Percentiles rank a stretch among this genome's conserved stretches.
Conservation (phyloP, 1,140 invertebrate species). For the Camponotus floridanus region DNA sequence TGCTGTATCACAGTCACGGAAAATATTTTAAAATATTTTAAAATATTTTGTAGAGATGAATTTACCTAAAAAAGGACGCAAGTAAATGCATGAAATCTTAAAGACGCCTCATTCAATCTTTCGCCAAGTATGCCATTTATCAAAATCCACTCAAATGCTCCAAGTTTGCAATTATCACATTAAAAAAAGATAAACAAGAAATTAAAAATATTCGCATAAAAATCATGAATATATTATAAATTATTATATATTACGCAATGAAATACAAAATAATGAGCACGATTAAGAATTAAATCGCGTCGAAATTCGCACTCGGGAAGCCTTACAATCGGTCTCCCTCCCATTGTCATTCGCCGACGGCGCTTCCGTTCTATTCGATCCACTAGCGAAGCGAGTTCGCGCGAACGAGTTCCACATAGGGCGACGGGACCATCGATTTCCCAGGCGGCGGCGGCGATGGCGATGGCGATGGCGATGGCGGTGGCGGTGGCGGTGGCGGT, state of each 20-base stretch:
- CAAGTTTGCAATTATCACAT: background rate
- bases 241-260: background rate
- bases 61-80: conserved; percentile 9
- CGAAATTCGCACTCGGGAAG: background rate
- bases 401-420: conserved; percentile 55
- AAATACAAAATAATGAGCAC: conserved; percentile 25
- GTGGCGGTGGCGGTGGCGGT: conserved; percentile 35
- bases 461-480: conserved; percentile 33
- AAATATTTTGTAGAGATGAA: background rate
- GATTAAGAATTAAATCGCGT: conserved; percentile 41
- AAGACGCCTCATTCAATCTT: background rate
- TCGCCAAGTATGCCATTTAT: background rate
- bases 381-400: conserved; percentile 49
- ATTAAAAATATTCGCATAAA: background rate
- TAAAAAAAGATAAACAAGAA: background rate
- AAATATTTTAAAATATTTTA: too few species aligned
- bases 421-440: conserved; percentile 72
- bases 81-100: background rate
- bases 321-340: conserved; percentile 22
- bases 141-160: background rate
- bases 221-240: background rate
- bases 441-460: conserved; percentile 63
- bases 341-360: conserved; percentile 39
- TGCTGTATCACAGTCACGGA: background rate
- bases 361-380: conserved; percentile 58